Percentiles rank a stretch among this genome's conserved stretches.
These are phyloP conservation scores for Bombyx mori DNA, from an alignment of 1,140 invertebrate species.

Conservation along the genomic window DNA sequence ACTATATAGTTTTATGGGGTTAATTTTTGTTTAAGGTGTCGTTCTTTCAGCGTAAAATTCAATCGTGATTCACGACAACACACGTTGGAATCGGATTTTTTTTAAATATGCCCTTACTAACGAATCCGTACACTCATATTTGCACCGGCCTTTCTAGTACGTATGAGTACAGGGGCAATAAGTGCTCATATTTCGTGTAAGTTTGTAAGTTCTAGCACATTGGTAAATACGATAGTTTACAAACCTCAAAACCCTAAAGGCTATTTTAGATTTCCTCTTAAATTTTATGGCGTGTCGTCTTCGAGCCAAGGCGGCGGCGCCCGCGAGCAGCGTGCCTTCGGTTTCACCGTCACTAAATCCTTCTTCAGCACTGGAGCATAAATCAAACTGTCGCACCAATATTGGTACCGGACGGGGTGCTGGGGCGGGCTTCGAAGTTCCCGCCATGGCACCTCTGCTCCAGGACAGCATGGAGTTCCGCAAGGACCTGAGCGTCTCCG, in stretches of 20 bases:
- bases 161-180: too few relatives aligned
- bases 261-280: conserved; percentile 52
- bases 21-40: too few relatives aligned
- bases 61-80: too few relatives aligned
- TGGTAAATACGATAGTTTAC: conserved; percentile 4
- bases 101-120: too few relatives aligned
- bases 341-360: conserved; percentile 30
- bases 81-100: too few relatives aligned
- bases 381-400: conserved; percentile 8
- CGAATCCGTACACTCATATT: too few relatives aligned
- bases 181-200: too few relatives aligned
- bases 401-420: conserved; percentile 14
- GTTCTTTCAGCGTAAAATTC: too few relatives aligned
- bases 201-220: too few relatives aligned
- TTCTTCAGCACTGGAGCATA: conserved; percentile 25
- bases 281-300: conserved; percentile 60
- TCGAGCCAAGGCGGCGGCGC: conserved; percentile 53
- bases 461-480: conserved; percentile 62
- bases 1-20: too few relatives aligned
- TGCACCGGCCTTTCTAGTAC: too few relatives aligned
- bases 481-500: conserved; percentile 64
- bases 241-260: conserved; percentile 53
- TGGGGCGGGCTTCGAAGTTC: conserved; percentile 26
- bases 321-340: conserved; percentile 47
- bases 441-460: conserved; percentile 35